Conservation (phyloP, 2,888 invertebrate genomes). For the Oscheius sp. region DNA sequence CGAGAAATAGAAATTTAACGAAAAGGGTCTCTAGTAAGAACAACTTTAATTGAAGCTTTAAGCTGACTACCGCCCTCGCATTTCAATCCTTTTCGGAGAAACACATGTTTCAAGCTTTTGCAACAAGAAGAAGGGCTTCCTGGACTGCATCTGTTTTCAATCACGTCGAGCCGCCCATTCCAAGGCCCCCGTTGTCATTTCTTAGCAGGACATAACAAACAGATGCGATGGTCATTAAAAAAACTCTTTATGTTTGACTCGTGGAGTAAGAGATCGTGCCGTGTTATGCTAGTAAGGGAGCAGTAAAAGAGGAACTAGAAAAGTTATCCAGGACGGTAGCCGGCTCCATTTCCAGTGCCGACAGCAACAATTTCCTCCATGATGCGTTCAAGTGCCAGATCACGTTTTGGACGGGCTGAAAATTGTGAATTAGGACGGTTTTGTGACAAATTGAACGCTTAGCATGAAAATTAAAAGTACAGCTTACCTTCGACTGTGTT, state of each 20-base stretch:
- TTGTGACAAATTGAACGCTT: background rate
- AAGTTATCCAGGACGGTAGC: slow-evolving; percentile 35
- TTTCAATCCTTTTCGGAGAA: no score
- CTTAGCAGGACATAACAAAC: slow-evolving; percentile 35
- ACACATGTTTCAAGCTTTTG: no score
- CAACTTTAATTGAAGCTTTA: background rate
- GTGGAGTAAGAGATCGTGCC: slow-evolving; percentile 23
- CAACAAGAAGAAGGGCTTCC: no score
- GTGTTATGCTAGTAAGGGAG: slow-evolving; percentile 8
- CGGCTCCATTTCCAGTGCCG: slow-evolving; percentile 26
- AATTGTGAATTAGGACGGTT: background rate
- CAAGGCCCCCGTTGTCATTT: background rate
- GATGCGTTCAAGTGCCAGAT: slow-evolving; percentile 35
- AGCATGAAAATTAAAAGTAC: background rate
- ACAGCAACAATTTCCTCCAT: slow-evolving; percentile 32
- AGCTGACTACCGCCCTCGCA: no score
- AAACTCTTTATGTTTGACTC: slow-evolving; percentile 27
- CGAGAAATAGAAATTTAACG: background rate
- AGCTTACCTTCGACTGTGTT: slow-evolving; percentile 23
- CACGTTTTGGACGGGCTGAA: slow-evolving; percentile 36
- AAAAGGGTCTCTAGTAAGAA: background rate
- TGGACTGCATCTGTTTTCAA: slow-evolving; percentile 4
- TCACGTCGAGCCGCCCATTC: background rate
- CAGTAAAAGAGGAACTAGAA: background rate
- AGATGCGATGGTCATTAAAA: slow-evolving; percentile 17